Percentiles rank a stretch among this genome's conserved stretches.
Conservation (phyloP, 2,797 vertebrate species). For the Apodemus agrarius region DNA sequence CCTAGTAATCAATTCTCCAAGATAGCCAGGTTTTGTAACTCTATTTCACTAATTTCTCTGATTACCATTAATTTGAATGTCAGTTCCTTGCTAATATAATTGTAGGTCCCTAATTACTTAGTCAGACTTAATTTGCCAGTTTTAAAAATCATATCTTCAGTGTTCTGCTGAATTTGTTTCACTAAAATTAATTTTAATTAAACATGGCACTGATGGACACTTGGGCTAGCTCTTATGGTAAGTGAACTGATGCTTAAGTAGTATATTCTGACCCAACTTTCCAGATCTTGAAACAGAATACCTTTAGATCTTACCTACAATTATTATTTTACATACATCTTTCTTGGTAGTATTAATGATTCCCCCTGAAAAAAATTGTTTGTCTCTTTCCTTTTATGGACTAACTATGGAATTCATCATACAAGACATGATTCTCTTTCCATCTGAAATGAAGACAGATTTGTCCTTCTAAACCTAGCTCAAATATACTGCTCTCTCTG, state of each 20-base stretch:
- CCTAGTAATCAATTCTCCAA: background rate
- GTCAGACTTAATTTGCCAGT: background rate
- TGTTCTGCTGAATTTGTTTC: background rate
- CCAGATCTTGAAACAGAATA: background rate
- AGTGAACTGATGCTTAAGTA: constrained; percentile 30
- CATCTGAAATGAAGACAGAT: constrained; percentile 21
- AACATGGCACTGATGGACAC: background rate
- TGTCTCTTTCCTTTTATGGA: background rate
- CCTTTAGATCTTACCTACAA: background rate
- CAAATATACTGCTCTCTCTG: background rate
- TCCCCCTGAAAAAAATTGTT: constrained; percentile 24
- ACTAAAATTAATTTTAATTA: constrained; percentile 40
- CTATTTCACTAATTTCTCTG: constrained; percentile 17
- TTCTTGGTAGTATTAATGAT: constrained; percentile 15
- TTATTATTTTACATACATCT: background rate
- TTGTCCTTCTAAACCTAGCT: background rate
- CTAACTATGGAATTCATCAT: background rate
- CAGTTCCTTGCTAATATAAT: background rate
- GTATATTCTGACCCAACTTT: background rate
- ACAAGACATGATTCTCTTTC: background rate
- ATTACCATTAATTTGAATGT: background rate
- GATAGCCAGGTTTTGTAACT: background rate
- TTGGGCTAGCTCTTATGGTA: background rate
- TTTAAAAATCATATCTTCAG: background rate
- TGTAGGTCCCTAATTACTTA: background rate